Conservation (phyloP, 2,113 vertebrate species). For the Amphiprion ocellaris region DNA sequence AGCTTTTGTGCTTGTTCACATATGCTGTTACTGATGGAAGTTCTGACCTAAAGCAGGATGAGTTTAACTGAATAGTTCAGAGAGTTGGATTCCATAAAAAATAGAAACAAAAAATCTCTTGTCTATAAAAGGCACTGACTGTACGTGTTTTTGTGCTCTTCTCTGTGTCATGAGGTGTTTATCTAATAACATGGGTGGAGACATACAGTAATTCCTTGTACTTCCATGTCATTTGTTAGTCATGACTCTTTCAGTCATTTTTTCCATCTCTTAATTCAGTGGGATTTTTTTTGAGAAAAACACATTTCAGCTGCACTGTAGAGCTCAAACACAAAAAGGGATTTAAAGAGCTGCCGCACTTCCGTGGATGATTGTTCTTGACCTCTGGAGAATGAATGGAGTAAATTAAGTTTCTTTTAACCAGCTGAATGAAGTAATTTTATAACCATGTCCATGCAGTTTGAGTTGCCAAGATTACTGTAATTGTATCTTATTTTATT, state of each 20-base stretch:
- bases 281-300: not conserved
- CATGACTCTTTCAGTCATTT: constrained; percentile 1
- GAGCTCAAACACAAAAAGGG: constrained; percentile 6
- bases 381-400: constrained; percentile 18
- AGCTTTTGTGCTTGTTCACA: too few species aligned
- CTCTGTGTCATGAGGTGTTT: constrained; percentile 24
- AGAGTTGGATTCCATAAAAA: too few species aligned
- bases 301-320: not conserved
- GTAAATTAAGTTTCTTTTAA: constrained; percentile 30
- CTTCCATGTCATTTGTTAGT: constrained; percentile 11
- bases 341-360: constrained; percentile 16
- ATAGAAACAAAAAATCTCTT: not conserved
- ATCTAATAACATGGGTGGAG: not conserved
- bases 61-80: too few species aligned
- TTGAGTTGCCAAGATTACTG: constrained; percentile 15
- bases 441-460: constrained; percentile 5
- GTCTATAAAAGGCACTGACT: not conserved
- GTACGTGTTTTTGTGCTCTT: not conserved
- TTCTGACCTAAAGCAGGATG: too few species aligned
- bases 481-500: constrained; percentile 10
- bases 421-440: constrained; percentile 27
- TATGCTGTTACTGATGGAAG: too few species aligned
- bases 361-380: constrained; percentile 11
- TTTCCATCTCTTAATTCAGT: constrained; percentile 17
- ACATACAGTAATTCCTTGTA: constrained; percentile 4